phyloP scores from a whole-genome alignment of 2,888 invertebrate genomes.

The Harmothoe impar region DNA sequence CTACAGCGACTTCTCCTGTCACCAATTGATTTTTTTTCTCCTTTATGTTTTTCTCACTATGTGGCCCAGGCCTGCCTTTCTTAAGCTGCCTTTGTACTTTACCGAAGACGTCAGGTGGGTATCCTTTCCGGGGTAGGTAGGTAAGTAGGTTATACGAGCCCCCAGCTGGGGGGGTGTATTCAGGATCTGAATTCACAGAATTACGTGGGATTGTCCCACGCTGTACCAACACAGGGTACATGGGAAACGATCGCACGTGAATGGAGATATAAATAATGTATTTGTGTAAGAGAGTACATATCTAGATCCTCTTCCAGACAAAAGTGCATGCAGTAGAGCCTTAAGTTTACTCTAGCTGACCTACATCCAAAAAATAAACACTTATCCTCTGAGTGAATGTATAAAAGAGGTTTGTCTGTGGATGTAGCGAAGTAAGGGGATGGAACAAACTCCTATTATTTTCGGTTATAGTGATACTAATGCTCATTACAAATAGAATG shows the following conservation, averaged over 20 bases:
- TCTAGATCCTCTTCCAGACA: constrained; percentile 22
- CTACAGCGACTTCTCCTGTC: neutral
- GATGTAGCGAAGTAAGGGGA: too few species aligned
- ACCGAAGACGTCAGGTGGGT: neutral
- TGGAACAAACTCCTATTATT: too few species aligned
- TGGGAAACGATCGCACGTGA: neutral
- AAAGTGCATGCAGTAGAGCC: neutral
- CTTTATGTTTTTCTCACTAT: neutral
- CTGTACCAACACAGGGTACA: neutral
- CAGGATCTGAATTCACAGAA: constrained; percentile 15
- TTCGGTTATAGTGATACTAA: too few species aligned
- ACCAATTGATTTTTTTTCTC: neutral
- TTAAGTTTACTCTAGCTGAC: neutral
- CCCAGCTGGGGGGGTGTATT: neutral
- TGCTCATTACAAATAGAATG: too few species aligned
- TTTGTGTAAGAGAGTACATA: neutral
- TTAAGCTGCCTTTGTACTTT: neutral
- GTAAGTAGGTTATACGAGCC: neutral
- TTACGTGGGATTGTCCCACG: neutral
- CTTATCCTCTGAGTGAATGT: neutral
- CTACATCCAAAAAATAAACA: neutral
- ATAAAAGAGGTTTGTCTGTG: too few species aligned
- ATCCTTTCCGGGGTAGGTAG: neutral
- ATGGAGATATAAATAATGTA: constrained; percentile 12
- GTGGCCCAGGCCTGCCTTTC: too few species aligned